These are phyloP conservation scores for Perizoma flavofasciatum DNA, from an alignment of 2,888 invertebrate genomes.

Conservation along the genomic window DNA sequence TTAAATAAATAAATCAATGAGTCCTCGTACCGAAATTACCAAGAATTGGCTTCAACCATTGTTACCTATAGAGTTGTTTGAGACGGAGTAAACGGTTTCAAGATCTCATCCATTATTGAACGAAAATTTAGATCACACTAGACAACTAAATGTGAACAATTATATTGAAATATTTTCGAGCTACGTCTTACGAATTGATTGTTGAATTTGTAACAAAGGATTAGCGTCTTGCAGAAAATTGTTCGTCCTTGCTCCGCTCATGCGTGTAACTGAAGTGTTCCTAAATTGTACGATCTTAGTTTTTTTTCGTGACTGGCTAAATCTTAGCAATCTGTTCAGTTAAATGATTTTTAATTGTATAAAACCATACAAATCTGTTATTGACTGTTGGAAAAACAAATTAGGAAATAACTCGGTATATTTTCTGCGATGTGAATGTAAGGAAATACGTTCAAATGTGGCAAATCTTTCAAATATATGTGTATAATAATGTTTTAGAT, in stretches of 20 bases:
- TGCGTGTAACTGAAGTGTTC: slow-evolving; percentile 24
- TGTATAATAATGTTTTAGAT: too few relatives aligned
- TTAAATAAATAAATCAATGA: slow-evolving; percentile 24
- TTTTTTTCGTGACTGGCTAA: slow-evolving; percentile 15
- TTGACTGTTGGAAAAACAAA: slow-evolving; percentile 8
- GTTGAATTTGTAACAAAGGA: slow-evolving; percentile 25
- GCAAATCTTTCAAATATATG: too few relatives aligned
- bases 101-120: slow-evolving; percentile 47
- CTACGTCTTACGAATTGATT: slow-evolving; percentile 6
- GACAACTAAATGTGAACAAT: slow-evolving; percentile 1
- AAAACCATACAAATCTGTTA: slow-evolving; percentile 4
- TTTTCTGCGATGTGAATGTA: not conserved
- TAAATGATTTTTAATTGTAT: slow-evolving; percentile 13
- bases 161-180: not conserved
- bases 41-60: slow-evolving; percentile 20
- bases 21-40: slow-evolving; percentile 31
- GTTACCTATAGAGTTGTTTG: not conserved
- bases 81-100: slow-evolving; percentile 30
- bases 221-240: slow-evolving; percentile 13
- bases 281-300: slow-evolving; percentile 14
- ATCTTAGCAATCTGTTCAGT: slow-evolving; percentile 15
- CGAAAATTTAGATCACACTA: slow-evolving; percentile 17
- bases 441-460: not conserved
- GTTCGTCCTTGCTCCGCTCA: slow-evolving; percentile 22
- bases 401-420: slow-evolving; percentile 2